These are phyloP conservation scores for Butorides virescens DNA, from an alignment of 2,113 vertebrate species.

Conservation along the genomic window DNA sequence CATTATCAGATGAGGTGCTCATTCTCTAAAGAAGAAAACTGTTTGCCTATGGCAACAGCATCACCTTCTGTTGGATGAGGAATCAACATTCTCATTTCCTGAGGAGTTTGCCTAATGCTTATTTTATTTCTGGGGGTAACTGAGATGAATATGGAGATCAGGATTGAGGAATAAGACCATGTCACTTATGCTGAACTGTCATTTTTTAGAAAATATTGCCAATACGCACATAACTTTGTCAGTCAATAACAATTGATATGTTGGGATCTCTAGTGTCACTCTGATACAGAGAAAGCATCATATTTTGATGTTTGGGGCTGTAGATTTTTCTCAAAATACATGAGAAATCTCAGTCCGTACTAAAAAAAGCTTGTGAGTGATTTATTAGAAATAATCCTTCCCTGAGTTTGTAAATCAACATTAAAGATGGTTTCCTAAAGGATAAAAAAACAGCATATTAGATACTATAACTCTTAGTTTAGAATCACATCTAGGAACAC, in stretches of 20 bases:
- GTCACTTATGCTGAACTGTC: not conserved
- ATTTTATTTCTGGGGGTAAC: not conserved
- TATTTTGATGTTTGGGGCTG: not conserved
- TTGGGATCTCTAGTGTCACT: not conserved
- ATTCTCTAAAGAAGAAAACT: not conserved
- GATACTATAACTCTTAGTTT: not conserved
- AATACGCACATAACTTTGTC: not conserved
- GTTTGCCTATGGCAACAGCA: not conserved
- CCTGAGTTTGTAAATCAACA: not conserved
- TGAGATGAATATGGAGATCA: not conserved
- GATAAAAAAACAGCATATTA: not conserved
- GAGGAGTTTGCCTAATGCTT: not conserved
- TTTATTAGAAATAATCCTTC: not conserved
- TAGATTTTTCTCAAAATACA: not conserved
- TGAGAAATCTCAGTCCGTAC: not conserved
- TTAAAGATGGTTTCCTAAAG: not conserved
- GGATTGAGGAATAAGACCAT: not conserved
- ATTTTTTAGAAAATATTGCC: not conserved
- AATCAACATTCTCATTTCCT: not conserved
- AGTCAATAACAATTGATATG: not conserved
- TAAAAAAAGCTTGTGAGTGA: not conserved
- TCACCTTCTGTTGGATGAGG: constrained; percentile 24
- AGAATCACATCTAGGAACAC: not conserved
- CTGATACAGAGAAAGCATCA: not conserved
- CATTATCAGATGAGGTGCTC: not conserved